Base-by-base conservation (phyloP, 2,113 vertebrate species). In the Muntiacus reevesi region DNA sequence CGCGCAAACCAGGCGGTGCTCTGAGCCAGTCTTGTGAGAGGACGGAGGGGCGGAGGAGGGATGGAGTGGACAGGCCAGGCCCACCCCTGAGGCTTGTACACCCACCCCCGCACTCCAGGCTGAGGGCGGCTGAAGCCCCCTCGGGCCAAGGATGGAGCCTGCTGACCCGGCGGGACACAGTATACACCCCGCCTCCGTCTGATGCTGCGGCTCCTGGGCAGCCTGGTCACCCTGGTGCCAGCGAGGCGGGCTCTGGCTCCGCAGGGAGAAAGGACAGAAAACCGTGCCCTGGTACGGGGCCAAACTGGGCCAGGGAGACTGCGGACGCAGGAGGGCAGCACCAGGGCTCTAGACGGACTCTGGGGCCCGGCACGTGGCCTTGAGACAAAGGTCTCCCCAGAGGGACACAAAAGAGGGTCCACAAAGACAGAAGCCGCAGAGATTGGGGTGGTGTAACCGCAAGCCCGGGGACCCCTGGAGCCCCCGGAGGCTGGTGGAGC, bases 201-300 rank as follows among this genome's bases (percentile, higher is more conserved):
- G 17, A n/a, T 7, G 50, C 11, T 30, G n/a, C 79, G 7, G 79
- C 30, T 12, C 30, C 47, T n/a, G 47, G 10, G 10, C 78, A 50
- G 16, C 57, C n/a, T 57, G 40, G 28, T 27, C 60, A 45, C 28
- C 52, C 78, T 40, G 57, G 45, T 30, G 36, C 36, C 60, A 7
- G 3, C 0, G 13, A 64, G 50, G 36, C 21, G 5, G 91, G 79
- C n/a, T 21, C 50, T 14, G 43, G 78, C 45, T 82, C 30, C 25
- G 12, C 1, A 7, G 36, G 57, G 45, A 21, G 11, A 15, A 33
- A 6, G 30, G 59, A 43, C 7, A 40, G 59, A 19, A 36, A 1
- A 10, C 6, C 0, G 52, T 28, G 21, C 52, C 13, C 45, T 5
- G 0, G 45, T 3, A 9, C 16, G 0, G 47, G 25, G 33, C 86